A percentile compares a stretch with the other conserved stretches of the same genome.
These are phyloP conservation scores for Steatornis caripensis DNA, from an alignment of 2,113 vertebrate species.

Conservation along the genomic window DNA sequence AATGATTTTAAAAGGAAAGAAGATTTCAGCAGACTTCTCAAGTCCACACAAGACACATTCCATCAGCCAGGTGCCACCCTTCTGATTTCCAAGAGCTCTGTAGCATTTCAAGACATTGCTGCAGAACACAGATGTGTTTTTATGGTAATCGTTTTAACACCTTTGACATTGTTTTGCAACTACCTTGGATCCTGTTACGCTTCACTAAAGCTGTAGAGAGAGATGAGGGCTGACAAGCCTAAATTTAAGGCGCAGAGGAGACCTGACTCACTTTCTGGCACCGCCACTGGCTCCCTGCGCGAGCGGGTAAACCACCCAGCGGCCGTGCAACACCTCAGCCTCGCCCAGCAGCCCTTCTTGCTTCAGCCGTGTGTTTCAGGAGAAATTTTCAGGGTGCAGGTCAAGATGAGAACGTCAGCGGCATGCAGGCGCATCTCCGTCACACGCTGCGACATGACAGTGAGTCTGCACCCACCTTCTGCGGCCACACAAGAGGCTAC, in stretches of 20 bases:
- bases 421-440: neutral
- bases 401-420: neutral
- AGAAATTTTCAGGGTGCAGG: neutral
- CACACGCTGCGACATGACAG: neutral
- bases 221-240: slow-evolving; percentile 9
- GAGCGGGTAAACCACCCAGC: accelerated
- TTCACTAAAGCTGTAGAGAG: neutral
- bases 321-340: neutral
- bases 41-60: neutral
- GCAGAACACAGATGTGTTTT: slow-evolving; percentile 42
- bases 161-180: slow-evolving; percentile 52
- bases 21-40: slow-evolving; percentile 4
- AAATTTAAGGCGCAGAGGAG: slow-evolving; percentile 7
- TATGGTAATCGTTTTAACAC: slow-evolving; percentile 31
- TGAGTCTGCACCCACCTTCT: neutral
- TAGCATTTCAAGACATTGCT: neutral
- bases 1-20: neutral
- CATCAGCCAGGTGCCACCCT: neutral
- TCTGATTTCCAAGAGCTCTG: neutral
- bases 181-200: neutral
- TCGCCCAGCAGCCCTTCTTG: neutral
- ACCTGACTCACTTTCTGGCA: slow-evolving; percentile 30
- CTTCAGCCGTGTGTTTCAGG: neutral
- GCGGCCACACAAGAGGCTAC: accelerated
- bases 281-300: neutral